These are phyloP conservation scores for Helicorthomorpha holstii DNA, from an alignment of 1,140 invertebrate genomes.

Conservation along the genomic window DNA sequence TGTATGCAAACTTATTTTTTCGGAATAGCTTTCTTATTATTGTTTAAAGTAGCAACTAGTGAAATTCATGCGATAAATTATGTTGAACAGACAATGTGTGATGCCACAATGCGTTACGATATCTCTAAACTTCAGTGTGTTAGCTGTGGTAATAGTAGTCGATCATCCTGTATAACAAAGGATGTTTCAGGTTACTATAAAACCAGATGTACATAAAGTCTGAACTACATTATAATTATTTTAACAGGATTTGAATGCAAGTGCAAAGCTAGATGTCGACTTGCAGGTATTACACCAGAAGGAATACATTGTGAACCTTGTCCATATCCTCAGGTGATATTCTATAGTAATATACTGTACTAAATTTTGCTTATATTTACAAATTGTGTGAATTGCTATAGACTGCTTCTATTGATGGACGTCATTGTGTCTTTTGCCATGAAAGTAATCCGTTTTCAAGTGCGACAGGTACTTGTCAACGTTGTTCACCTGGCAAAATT, in stretches of 20 bases:
- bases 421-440: neutral
- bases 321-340: neutral
- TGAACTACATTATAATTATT: neutral
- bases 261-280: neutral
- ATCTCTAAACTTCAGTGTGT: neutral
- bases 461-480: neutral
- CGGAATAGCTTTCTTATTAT: neutral
- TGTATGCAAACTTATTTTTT: neutral
- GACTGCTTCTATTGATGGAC: neutral
- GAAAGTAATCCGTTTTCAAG: neutral
- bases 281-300: neutral
- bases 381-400: neutral
- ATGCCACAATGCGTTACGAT: neutral
- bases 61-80: neutral
- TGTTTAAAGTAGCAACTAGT: no score
- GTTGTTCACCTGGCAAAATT: neutral
- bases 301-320: neutral
- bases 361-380: neutral
- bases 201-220: neutral
- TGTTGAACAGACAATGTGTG: neutral
- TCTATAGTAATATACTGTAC: neutral
- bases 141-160: neutral
- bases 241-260: neutral
- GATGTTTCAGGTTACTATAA: neutral
- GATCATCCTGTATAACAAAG: neutral